Conservation (phyloP, 1,140 invertebrate species). For the Drosophila kikkawai region DNA sequence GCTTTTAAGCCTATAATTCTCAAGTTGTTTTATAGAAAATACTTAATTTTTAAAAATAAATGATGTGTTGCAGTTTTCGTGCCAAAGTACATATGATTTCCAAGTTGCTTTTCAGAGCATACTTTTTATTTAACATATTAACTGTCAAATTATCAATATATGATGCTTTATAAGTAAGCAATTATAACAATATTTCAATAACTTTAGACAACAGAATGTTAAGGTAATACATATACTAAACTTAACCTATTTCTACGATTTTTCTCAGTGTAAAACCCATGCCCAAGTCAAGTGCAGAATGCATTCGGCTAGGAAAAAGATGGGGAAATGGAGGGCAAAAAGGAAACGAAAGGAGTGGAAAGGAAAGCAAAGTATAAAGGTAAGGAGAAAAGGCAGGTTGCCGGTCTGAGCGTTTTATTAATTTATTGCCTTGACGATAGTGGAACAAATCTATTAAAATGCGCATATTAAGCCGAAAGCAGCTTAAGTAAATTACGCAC, state of each 20-base stretch:
- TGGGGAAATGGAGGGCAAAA: neutral
- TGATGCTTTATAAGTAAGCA: too few species aligned
- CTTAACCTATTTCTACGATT: neutral
- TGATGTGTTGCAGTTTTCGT: neutral
- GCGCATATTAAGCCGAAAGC: conserved; percentile 82
- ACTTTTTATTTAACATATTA: too few species aligned
- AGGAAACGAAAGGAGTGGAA: conserved; percentile 13
- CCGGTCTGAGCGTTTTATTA: conserved; percentile 70
- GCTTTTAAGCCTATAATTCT: neutral
- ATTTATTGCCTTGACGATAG: conserved; percentile 84
- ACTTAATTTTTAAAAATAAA: neutral
- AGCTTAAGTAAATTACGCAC: conserved; percentile 83
- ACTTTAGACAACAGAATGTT: too few species aligned
- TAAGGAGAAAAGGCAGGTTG: conserved; percentile 30
- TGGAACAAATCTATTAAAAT: conserved; percentile 84
- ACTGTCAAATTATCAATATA: too few species aligned
- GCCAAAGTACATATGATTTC: neutral
- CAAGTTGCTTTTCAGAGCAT: neutral
- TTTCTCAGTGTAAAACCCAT: conserved; percentile 8
- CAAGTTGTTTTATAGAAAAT: neutral
- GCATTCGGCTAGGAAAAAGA: conserved; percentile 11
- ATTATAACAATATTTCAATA: too few species aligned
- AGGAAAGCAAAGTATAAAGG: conserved; percentile 9
- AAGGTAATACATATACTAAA: too few species aligned
- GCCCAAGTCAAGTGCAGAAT: conserved; percentile 43